These are phyloP conservation scores for Lucifuga dentata DNA, from an alignment of 2,113 vertebrate genomes.

Conservation along the genomic window DNA sequence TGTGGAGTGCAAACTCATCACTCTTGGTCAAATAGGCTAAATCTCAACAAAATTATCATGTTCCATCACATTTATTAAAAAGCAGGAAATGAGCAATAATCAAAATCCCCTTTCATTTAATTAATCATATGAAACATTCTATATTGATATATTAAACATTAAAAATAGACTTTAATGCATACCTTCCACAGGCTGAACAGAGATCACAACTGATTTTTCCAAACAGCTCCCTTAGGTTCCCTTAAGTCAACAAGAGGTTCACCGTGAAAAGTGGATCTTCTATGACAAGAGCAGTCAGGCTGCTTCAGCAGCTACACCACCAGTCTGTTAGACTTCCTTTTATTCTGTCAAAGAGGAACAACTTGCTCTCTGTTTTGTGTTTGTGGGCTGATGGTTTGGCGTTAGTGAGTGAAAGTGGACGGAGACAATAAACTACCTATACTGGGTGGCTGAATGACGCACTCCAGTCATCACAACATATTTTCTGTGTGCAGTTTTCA, in stretches of 20 bases:
- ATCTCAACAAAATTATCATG: no score
- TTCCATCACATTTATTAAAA: no score
- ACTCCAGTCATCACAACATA: constrained; percentile 25
- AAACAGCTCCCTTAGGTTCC: constrained; percentile 3
- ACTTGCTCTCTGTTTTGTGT: constrained; percentile 64
- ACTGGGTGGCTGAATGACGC: constrained; percentile 38
- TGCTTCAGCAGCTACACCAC: constrained; percentile 26
- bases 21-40: no score
- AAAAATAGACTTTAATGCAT: background rate
- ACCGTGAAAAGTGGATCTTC: background rate
- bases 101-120: no score
- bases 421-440: constrained; percentile 63
- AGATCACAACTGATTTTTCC: constrained; percentile 8
- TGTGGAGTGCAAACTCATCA: no score
- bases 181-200: constrained; percentile 24
- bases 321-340: constrained; percentile 30
- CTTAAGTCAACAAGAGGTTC: background rate
- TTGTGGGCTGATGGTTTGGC: constrained; percentile 59
- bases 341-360: constrained; percentile 50
- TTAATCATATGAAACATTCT: no score
- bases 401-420: constrained; percentile 49
- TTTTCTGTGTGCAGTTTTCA: constrained; percentile 3
- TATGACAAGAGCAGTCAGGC: background rate
- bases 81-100: no score
- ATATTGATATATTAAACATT: no score